A percentile compares a stretch with the other conserved stretches of the same genome.
These are phyloP conservation scores for Diploptera punctata DNA, from an alignment of 2,888 invertebrate species.

Conservation along the genomic window DNA sequence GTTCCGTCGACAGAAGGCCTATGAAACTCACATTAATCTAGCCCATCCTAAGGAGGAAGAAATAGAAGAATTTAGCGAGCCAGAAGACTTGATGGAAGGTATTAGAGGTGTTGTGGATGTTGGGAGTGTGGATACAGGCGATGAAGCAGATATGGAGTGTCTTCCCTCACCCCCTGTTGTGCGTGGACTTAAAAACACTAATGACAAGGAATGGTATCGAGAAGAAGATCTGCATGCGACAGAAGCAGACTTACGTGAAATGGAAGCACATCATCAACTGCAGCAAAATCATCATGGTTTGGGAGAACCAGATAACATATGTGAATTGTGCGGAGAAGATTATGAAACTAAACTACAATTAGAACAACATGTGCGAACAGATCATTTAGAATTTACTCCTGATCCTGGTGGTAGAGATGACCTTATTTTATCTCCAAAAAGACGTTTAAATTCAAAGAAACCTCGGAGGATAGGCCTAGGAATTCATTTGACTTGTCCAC, in stretches of 20 bases:
- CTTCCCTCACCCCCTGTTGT: conserved; percentile 49
- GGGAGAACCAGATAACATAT: conserved; percentile 44
- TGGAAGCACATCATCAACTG: conserved; percentile 49
- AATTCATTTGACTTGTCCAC: conserved; percentile 64
- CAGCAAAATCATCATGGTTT: conserved; percentile 30
- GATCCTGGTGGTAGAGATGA: conserved; percentile 30
- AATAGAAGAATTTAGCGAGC: conserved; percentile 82
- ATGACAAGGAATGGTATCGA: conserved; percentile 50
- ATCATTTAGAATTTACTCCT: conserved; percentile 44
- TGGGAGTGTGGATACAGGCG: conserved; percentile 55
- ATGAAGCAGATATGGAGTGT: conserved; percentile 55
- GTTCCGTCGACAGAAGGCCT: conserved; percentile 68
- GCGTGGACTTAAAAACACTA: conserved; percentile 28
- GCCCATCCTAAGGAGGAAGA: conserved; percentile 63
- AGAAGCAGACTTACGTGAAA: conserved; percentile 56
- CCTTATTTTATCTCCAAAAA: conserved; percentile 15
- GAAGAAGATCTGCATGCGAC: conserved; percentile 57
- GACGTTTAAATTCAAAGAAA: conserved; percentile 19
- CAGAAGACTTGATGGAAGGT: conserved; percentile 86
- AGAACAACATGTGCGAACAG: conserved; percentile 45
- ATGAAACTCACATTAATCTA: conserved; percentile 66
- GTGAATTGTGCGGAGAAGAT: conserved; percentile 49
- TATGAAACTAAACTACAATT: conserved; percentile 46
- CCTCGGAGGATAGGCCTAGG: conserved; percentile 26
- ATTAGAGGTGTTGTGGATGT: conserved; percentile 78